Evolutionary conservation across 2,888 invertebrate species (phyloP), one percentile per base, ranked within the genome.

Genomic region (Reticulitermes lucifugus): DNA sequence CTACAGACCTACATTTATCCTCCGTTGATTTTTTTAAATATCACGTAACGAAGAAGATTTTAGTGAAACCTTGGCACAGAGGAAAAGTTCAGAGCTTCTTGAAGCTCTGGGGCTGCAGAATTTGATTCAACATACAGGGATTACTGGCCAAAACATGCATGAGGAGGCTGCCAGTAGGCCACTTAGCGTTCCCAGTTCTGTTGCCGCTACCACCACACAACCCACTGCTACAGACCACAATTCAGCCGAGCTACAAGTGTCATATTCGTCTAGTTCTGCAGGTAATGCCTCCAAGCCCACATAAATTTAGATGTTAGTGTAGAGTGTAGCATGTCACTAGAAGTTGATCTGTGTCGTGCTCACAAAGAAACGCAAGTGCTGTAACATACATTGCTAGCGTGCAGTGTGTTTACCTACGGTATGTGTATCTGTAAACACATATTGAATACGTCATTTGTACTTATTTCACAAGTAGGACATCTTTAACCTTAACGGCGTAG

Each of bases 1-100:
- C 96, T 95, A 96, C 94, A 95, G 95, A 96, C 96, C 96, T 95
- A 96, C 95, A 95, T 96, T 95, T 92, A 89, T 92, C 93, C 93
- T 93, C 92, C 93, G 93, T 93, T 93, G 90, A 93, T 92, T 93
- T 91, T 91, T 92, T 91, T 90, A 91, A 86, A 86, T 86, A 86
- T 90, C 90, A 90, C 90, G 90, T 89, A 92, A 91, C 91, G 91
- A 90, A 90, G 90, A 90, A 90, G 90, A 90, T 89, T 90, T 91
- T 90, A 89, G 90, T 90, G 90, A 90, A 91, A 91, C 91, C 90
- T 90, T 91, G 91, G 90, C 90, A 91, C 90, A 89, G 89, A 90
- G 89, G 89, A 89, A 90, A 90, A 91, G 83, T 90, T 91, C 91
- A 90, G 90, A 90, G 91, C 91, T 91, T 89, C 89, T 89, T 89